A percentile compares a stretch with the other conserved stretches of the same genome.
phyloP scores from a whole-genome alignment of 2,888 invertebrate genomes.

The Tolmerus cingulatus region DNA sequence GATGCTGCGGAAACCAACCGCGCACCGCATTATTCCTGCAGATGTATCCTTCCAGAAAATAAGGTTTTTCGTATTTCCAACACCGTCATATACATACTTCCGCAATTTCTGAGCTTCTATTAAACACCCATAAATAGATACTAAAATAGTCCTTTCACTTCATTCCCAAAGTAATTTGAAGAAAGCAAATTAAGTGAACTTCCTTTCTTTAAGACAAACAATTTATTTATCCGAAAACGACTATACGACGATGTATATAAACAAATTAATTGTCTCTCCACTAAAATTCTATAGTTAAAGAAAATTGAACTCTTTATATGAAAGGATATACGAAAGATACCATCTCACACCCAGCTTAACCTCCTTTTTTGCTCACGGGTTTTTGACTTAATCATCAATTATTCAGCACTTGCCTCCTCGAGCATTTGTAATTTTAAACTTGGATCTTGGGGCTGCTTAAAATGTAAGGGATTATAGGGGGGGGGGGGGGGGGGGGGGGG shows the following conservation, averaged over 20 bases:
- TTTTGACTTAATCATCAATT: neutral
- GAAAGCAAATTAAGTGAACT: neutral
- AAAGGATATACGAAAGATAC: neutral
- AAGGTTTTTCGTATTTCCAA: neutral
- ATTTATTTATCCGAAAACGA: neutral
- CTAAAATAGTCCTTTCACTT: neutral
- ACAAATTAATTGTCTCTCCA: neutral
- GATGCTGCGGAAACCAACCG: neutral
- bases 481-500: neutral
- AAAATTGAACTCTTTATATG: neutral
- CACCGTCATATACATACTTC: neutral
- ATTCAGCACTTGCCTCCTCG: neutral
- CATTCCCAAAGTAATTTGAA: neutral
- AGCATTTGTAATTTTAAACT: neutral
- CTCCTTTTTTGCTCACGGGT: neutral
- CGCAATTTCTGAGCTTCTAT: neutral
- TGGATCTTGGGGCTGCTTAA: neutral
- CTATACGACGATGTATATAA: no score
- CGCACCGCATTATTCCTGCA: neutral
- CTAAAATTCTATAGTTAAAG: neutral
- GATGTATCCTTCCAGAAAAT: neutral
- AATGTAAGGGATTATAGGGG: neutral
- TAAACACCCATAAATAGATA: neutral
- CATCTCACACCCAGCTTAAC: neutral
- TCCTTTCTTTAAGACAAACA: neutral